Conservation (phyloP, 2,797 vertebrate species). For the Myotis findleyi region DNA sequence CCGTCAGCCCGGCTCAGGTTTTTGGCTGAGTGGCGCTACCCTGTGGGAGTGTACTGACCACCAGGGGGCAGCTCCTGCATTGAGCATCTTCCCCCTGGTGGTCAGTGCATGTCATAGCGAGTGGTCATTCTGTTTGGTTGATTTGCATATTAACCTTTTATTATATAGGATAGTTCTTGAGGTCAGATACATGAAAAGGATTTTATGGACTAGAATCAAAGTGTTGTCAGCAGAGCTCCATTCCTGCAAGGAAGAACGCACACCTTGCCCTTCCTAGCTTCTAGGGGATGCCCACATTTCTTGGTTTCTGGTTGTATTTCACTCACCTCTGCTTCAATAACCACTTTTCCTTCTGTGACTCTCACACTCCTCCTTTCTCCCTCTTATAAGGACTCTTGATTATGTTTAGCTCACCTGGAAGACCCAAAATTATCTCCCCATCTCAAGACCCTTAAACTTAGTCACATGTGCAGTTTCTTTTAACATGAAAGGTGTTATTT, state of each 20-base stretch:
- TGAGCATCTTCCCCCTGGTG: too few relatives aligned
- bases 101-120: too few relatives aligned
- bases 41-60: too few relatives aligned
- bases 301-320: not conserved
- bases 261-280: not conserved
- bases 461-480: not conserved
- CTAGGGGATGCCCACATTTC: not conserved
- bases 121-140: too few relatives aligned
- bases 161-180: not conserved
- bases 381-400: not conserved
- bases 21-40: too few relatives aligned
- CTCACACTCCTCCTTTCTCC: not conserved
- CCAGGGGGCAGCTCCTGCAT: too few relatives aligned
- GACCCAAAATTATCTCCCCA: not conserved
- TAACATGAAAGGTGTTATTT: not conserved
- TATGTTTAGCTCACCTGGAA: not conserved
- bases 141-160: too few relatives aligned
- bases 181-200: not conserved
- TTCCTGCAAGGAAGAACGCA: not conserved
- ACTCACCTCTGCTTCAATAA: not conserved
- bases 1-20: too few relatives aligned
- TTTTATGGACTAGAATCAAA: not conserved
- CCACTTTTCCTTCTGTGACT: not conserved
- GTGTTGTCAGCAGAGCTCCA: rapidly evolving
- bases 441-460: not conserved